A percentile compares a stretch with the other conserved stretches of the same genome.
These are phyloP conservation scores for Bos taurus DNA, from an alignment of 2,113 vertebrate species.

Conservation along the genomic window ARS-UCD2.0 NC_037331.1:18235001-18235500, in stretches of 20 bases:
- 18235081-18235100: neutral
- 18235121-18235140: neutral
- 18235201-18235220: neutral
- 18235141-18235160: neutral
- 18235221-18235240: neutral
- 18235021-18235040: neutral
- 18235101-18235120: neutral
- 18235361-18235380: accelerated
- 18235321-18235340: too few relatives aligned
- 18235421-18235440: neutral
- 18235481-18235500: neutral
- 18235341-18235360: neutral
- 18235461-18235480: neutral
- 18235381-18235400: neutral
- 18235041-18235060: neutral
- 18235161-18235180: neutral
- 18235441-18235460: neutral
- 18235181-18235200: neutral
- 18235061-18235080: neutral
- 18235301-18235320: too few relatives aligned
- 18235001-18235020: neutral
- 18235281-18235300: too few relatives aligned
- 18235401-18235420: neutral
- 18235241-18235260: neutral
- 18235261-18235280: too few relatives aligned